Conservation (phyloP, 2,797 vertebrate species). For the Clamator glandarius region DNA sequence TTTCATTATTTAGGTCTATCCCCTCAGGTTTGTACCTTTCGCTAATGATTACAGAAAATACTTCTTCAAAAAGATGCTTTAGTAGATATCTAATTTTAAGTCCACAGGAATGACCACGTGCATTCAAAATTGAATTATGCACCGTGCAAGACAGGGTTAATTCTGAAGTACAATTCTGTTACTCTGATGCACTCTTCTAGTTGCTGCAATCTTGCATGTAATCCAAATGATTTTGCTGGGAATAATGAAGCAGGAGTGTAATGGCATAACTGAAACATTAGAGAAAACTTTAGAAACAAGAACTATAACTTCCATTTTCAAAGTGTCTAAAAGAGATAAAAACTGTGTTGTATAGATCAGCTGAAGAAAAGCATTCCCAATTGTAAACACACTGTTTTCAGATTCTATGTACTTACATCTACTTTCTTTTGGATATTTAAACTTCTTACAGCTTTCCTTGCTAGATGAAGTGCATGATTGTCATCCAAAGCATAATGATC, state of each 20-base stretch:
- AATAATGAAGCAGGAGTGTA: neutral
- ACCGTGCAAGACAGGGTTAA: neutral
- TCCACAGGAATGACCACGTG: neutral
- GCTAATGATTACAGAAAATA: neutral
- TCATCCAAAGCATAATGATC: slow-evolving; percentile 97
- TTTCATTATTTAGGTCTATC: neutral
- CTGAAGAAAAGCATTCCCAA: neutral
- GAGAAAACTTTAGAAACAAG: neutral
- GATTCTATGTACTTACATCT: slow-evolving; percentile 81
- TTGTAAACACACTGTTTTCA: neutral
- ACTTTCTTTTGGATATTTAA: slow-evolving; percentile 94
- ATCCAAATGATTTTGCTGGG: neutral
- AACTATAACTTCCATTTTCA: neutral
- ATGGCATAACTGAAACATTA: neutral
- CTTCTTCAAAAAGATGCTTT: neutral
- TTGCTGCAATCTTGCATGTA: neutral
- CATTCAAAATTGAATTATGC: neutral
- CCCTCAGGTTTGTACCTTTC: neutral
- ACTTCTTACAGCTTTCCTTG: slow-evolving; percentile 88
- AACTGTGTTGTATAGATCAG: neutral
- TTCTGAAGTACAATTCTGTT: neutral
- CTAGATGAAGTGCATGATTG: slow-evolving; percentile 92
- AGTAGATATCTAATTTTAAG: neutral
- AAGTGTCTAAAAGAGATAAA: neutral
- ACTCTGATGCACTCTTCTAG: neutral